Evolutionary conservation across 1,140 invertebrate genomes (phyloP).

Genomic region (Trinorchestia longiramus): DNA sequence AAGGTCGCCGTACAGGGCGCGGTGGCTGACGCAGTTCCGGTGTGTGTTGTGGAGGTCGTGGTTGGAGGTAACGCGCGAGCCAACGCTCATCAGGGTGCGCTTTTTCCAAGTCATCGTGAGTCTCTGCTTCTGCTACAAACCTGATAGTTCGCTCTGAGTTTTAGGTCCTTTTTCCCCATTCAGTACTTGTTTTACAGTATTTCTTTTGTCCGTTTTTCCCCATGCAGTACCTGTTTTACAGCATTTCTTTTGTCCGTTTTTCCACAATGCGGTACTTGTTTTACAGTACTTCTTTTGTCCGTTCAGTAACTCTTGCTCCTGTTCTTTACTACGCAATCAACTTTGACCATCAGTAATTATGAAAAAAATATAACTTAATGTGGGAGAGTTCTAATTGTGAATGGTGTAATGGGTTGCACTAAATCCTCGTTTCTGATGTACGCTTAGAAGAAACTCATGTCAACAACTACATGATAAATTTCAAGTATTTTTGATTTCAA

Average conservation of each 20-base stretch:
- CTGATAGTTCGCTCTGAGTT: too few species aligned
- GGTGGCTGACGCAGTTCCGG: conserved; percentile 88
- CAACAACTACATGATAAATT: background rate
- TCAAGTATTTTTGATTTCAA: background rate
- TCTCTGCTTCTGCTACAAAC: conserved; percentile 63
- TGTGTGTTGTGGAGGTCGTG: conserved; percentile 92
- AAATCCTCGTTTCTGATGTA: background rate
- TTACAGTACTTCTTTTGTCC: too few species aligned
- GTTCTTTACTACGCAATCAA: too few species aligned
- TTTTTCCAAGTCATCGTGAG: conserved; percentile 89
- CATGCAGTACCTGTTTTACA: too few species aligned
- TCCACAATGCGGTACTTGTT: too few species aligned
- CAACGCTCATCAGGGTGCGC: conserved; percentile 88
- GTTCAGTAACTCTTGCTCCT: too few species aligned
- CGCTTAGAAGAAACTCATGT: background rate
- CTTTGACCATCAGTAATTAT: background rate
- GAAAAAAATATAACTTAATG: background rate
- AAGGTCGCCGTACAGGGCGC: conserved; percentile 82
- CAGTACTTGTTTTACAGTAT: too few species aligned
- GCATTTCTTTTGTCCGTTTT: too few species aligned
- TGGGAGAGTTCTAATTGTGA: background rate
- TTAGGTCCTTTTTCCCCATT: too few species aligned
- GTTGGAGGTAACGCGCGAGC: conserved; percentile 88
- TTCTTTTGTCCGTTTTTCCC: too few species aligned
- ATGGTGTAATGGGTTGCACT: background rate